Evolutionary conservation across 2,113 vertebrate genomes (phyloP).

Genomic region (Hoplias malabaricus): DNA sequence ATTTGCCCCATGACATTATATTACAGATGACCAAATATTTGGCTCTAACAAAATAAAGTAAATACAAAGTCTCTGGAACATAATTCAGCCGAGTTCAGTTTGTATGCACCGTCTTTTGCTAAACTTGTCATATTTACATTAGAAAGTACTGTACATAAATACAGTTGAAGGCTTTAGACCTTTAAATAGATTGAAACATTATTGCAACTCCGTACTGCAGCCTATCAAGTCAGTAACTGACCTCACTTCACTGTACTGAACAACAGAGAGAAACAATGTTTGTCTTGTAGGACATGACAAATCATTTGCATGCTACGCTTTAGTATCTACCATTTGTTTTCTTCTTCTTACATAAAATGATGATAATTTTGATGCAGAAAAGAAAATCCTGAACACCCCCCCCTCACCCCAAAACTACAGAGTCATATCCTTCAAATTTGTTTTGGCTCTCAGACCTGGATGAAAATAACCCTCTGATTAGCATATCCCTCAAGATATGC

Average conservation of each 20-base stretch:
- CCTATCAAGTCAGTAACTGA: slow-evolving; percentile 35
- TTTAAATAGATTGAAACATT: slow-evolving; percentile 69
- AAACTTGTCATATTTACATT: slow-evolving; percentile 50
- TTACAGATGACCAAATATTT: slow-evolving; percentile 57
- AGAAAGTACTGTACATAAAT: slow-evolving; percentile 63
- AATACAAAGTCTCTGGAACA: slow-evolving; percentile 58
- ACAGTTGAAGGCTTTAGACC: slow-evolving; percentile 52
- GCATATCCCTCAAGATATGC: slow-evolving; percentile 34
- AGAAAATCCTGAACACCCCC: slow-evolving; percentile 11
- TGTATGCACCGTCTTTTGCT: slow-evolving; percentile 36
- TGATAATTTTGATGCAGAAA: neutral
- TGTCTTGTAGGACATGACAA: slow-evolving; percentile 18
- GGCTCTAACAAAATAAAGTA: slow-evolving; percentile 56
- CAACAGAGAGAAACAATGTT: slow-evolving; percentile 66
- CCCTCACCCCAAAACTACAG: neutral
- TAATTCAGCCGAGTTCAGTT: slow-evolving; percentile 51
- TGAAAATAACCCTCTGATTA: slow-evolving; percentile 30
- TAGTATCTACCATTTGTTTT: neutral
- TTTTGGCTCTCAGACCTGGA: slow-evolving; percentile 6
- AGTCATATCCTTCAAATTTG: slow-evolving; percentile 3
- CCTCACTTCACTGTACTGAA: slow-evolving; percentile 75
- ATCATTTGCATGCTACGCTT: slow-evolving; percentile 41
- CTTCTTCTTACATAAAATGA: neutral
- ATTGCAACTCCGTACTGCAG: slow-evolving; percentile 73
- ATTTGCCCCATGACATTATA: slow-evolving; percentile 49